phyloP scores from a whole-genome alignment of 2,888 invertebrate species.

The Pandemis corylana region DNA sequence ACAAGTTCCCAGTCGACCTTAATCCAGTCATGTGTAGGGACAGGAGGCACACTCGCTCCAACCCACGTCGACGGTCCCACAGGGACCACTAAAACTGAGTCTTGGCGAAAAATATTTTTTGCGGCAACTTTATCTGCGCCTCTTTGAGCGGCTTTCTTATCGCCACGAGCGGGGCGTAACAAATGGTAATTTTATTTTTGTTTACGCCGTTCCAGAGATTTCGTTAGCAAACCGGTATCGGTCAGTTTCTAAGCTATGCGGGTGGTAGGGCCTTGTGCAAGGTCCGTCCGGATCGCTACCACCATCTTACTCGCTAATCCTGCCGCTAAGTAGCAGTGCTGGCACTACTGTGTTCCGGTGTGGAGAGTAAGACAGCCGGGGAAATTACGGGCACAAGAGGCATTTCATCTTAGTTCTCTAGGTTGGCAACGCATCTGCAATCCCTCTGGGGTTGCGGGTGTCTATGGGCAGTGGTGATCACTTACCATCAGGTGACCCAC shows the following conservation, averaged over 20 bases:
- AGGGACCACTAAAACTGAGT: slow-evolving; percentile 25
- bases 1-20: background rate
- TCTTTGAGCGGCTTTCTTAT: slow-evolving; percentile 26
- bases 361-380: no score
- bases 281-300: no score
- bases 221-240: background rate
- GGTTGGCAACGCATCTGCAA: no score
- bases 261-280: no score
- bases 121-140: slow-evolving; percentile 26
- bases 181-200: slow-evolving; percentile 17
- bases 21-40: slow-evolving; percentile 2
- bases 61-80: slow-evolving; percentile 5
- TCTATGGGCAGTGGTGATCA: no score
- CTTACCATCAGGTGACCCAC: no score
- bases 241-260: background rate
- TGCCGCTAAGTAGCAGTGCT: no score
- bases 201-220: background rate
- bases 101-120: slow-evolving; percentile 28
- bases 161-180: slow-evolving; percentile 9
- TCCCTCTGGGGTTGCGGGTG: no score
- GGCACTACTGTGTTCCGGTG: no score
- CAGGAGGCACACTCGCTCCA: background rate
- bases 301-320: no score
- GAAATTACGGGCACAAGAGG: no score
- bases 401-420: no score